Percentiles rank a stretch among this genome's conserved stretches.
These are phyloP conservation scores for Cryptosula pallasiana DNA, from an alignment of 2,888 invertebrate genomes.

Conservation along the genomic window DNA sequence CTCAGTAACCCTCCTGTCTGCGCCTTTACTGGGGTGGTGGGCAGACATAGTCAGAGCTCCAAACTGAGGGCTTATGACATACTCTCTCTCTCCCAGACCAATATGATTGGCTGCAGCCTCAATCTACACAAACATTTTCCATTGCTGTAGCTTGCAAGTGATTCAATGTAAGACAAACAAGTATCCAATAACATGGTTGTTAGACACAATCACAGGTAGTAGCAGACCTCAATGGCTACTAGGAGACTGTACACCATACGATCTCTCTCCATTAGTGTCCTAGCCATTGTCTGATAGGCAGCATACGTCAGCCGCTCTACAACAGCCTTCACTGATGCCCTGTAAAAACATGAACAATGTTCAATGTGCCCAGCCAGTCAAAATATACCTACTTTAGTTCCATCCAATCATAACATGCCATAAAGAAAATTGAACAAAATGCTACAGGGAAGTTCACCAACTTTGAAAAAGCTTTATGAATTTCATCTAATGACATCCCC, in stretches of 20 bases:
- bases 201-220: too few species aligned
- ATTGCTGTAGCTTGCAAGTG: too few species aligned
- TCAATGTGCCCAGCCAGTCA: not conserved
- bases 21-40: conserved; percentile 34
- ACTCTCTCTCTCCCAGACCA: conserved; percentile 49
- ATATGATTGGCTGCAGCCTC: conserved; percentile 44
- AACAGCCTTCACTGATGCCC: conserved; percentile 45
- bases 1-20: conserved; percentile 38
- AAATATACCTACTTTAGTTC: too few species aligned
- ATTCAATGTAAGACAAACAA: too few species aligned
- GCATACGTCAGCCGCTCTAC: conserved; percentile 45
- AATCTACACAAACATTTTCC: conserved; percentile 42
- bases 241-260: conserved; percentile 43
- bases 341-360: conserved; percentile 28
- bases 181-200: too few species aligned
- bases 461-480: too few species aligned
- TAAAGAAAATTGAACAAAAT: too few species aligned
- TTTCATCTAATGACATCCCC: too few species aligned
- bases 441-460: too few species aligned
- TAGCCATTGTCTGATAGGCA: conserved; percentile 39
- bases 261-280: conserved; percentile 44
- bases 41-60: conserved; percentile 44
- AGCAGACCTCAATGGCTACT: conserved; percentile 45
- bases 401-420: too few species aligned
- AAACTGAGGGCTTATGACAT: conserved; percentile 48